Conservation (phyloP, 2,888 invertebrate genomes). For the Scaptomyza flava region DNA sequence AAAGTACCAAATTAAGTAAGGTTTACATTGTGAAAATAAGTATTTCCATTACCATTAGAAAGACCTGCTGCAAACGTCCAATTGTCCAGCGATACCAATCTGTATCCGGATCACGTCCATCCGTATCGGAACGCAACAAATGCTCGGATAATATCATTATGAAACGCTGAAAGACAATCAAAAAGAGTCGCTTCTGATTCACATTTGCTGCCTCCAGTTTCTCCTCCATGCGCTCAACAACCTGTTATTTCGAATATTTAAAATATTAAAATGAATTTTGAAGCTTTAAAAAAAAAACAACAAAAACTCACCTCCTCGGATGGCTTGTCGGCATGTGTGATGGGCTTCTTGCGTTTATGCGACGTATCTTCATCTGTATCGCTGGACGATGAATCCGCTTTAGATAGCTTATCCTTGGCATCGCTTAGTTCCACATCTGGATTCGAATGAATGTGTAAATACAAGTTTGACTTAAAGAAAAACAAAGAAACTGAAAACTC, state of each 20-base stretch:
- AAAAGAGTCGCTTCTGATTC: slow-evolving; percentile 97
- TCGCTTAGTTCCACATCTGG: slow-evolving; percentile 91
- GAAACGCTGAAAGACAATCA: slow-evolving; percentile 98
- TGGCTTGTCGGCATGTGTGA: slow-evolving; percentile 86
- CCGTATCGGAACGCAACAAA: slow-evolving; percentile 95
- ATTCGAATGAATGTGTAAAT: too few species aligned
- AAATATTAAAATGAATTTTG: too few species aligned
- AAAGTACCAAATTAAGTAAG: background rate
- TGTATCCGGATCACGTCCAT: slow-evolving; percentile 96
- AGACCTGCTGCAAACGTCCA: slow-evolving; percentile 97
- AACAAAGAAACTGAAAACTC: slow-evolving; percentile 55
- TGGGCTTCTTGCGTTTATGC: slow-evolving; percentile 85
- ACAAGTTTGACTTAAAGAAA: background rate
- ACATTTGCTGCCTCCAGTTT: slow-evolving; percentile 96
- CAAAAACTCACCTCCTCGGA: slow-evolving; percentile 85
- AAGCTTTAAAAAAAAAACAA: too few species aligned
- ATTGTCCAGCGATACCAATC: slow-evolving; percentile 98
- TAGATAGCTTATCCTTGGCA: slow-evolving; percentile 93
- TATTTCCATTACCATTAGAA: slow-evolving; percentile 89
- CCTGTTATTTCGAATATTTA: slow-evolving; percentile 84
- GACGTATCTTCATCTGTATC: slow-evolving; percentile 91
- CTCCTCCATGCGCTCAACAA: slow-evolving; percentile 98
- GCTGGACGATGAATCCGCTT: slow-evolving; percentile 92
- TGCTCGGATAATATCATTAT: slow-evolving; percentile 99
- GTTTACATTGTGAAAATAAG: too few species aligned